Evolutionary conservation across 2,888 invertebrate genomes (phyloP), one percentile per base, ranked within the genome.

Genomic region (Mythimna albipuncta): DNA sequence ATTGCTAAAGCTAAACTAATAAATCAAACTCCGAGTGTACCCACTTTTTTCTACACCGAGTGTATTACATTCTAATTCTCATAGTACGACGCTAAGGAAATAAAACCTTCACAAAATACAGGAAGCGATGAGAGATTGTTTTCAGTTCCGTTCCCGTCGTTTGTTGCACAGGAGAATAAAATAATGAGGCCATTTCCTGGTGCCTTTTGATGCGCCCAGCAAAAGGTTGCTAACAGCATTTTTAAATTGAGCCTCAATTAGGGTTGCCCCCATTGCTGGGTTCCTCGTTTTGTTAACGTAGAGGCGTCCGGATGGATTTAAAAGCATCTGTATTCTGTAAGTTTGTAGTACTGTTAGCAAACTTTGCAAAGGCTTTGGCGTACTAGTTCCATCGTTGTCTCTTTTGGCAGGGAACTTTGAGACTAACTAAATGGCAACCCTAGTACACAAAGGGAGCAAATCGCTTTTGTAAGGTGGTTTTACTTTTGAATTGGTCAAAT

Each of bases 151-250:
- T 54, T 44, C 64, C 72, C 67, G 57, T 32, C 59, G 69, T 72
- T 83, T 85, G 71, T 68, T 83, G 80, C 85, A 85, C 73, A 71
- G 62, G 47, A 72, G 72, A 74, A 74, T 85, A 68, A 79, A 79
- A 82, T 83, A 85, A 83, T 85, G 83, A 83, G 69, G 85, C 76
- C 73, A 85, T 85, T 83, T 83, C 80, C 75, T 68, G 69, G 54
- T 72, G 63, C 67, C 72, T 83, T 85, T 76, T 79, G 71, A 82
- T 79, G 67, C 76, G 75, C 59, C 69, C 64, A n/a, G 59, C 50
- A 58, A 82, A 76, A 71, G 72, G 66, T 44, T 62, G 55, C 69
- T 77, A 77, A 75, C 69, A 62, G 71, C 55, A 82, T 79, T 79
- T 82, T 85, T 70, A 85, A 82, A 83, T 69, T 74, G 71, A 82